A percentile compares a stretch with the other conserved stretches of the same genome.
Conservation (phyloP, 2,113 vertebrate species). For the Otus sunia region DNA sequence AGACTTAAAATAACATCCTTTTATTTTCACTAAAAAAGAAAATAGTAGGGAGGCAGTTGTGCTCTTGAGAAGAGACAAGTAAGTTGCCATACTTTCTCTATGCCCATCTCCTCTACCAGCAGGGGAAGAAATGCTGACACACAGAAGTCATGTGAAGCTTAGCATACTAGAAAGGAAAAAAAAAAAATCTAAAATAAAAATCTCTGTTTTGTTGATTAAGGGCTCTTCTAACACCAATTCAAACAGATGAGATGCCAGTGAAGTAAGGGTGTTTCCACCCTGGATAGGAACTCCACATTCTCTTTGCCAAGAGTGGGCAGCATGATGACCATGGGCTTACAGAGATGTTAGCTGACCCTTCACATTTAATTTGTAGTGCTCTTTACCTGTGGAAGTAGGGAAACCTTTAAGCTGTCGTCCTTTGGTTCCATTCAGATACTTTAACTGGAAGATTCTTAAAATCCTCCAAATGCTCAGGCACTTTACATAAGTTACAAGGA, state of each 20-base stretch:
- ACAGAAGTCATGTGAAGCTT: neutral
- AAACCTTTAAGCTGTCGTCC: neutral
- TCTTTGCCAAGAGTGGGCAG: neutral
- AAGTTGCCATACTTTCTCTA: neutral
- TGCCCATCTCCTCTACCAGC: neutral
- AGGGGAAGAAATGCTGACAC: neutral
- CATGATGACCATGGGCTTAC: neutral
- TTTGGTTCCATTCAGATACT: neutral
- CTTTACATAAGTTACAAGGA: neutral
- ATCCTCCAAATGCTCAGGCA: neutral
- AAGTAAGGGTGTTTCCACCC: neutral
- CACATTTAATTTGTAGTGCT: neutral
- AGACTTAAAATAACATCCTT: neutral
- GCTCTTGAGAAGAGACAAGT: neutral
- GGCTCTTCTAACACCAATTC: neutral
- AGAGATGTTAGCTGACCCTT: neutral
- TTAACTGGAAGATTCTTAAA: neutral
- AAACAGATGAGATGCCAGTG: neutral
- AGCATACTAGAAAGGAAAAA: neutral
- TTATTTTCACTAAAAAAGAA: neutral
- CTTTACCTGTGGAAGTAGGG: neutral
- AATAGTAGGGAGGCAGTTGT: neutral
- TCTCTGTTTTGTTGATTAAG: neutral
- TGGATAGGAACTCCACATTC: rapidly evolving
- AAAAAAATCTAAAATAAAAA: neutral